Base-by-base conservation (phyloP, 1,140 invertebrate species). In the Maniola jurtina region DNA sequence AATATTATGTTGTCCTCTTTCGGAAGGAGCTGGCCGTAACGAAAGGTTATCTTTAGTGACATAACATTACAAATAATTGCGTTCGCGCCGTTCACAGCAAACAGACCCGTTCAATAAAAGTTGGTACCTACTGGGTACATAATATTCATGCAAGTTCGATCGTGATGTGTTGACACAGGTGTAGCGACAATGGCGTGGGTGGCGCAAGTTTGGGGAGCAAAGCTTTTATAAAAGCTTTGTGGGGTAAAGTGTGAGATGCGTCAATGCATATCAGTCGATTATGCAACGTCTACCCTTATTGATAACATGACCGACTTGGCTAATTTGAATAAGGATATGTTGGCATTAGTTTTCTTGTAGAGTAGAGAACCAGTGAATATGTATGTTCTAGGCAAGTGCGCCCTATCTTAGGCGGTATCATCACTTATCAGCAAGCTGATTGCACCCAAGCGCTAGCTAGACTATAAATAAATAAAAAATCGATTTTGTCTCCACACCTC, bases 101-200 rank as follows among this genome's bases (percentile, higher is more conserved):
- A 57, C 15, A 61, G 8, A 40, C 15, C 16, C 40, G 60, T 61
- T 57, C 42, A 47, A 57, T 57, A 48, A 10, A 48, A 61, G 42
- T 45, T 25, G 25, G 25, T 25, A 25, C 25, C 4, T 25, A 25
- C 25, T 25, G 25, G 25, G 25, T 25, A 25, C 25, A 25, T 33
- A 40, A 36, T 61, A 56, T 48, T 47, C 14, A 56, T 34, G 42
- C 50, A 48, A 61, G 38, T 61, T 61, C 14, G 48, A 55, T 67
- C 65, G 65, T 67, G 65, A 57, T 57, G 50, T 67, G 64, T 66
- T 60, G 59, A 61, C 65, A 67, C 65, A 67, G 65, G 65, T 67
- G 65, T 67, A 67, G 61, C 59, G 54, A 56, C 50, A 47, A 61
- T 48, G 11, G 25, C 10, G 15, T 45, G 25, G 34, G 0, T 34